Base-by-base conservation (phyloP, 1,140 invertebrate genomes). In the Dolichoris vasculosae region DNA sequence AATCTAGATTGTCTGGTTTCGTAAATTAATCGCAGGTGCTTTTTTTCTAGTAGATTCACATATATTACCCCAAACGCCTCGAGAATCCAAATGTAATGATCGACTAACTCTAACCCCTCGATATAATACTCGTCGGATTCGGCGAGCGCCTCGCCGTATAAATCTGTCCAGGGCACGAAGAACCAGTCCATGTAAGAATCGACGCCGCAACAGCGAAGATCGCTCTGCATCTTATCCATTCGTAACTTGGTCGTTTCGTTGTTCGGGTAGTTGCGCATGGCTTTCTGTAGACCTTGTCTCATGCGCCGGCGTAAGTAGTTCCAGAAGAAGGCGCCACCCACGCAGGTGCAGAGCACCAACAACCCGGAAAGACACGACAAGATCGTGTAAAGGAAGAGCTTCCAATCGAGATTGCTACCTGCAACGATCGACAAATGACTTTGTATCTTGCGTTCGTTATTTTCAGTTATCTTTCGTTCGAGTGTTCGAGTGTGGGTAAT, bases 151-250 rank as follows among this genome's bases (percentile, higher is more conserved):
- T 48, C 40, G 35, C 6, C 0, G 38, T 48, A 0, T 20, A 13
- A 13, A 2, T 59, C 59, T 43, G 55, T n/a, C 88, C 89, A 88
- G 1, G 85, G 85, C 0, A 89, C 76, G 3, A 51, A 75, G 30
- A 88, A 87, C 89, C 89, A 89, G 46, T 89, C 89, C 17, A 69
- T 40, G 76, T 88, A 89, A 13, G 85, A 76, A 0, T 80, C 78
- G 23, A 82, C 73, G 0, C 89, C 89, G 51, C 89, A 89, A 67
- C 89, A 89, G 30, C 81, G 48, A 1, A 89, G 67, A 40, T 88
- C 86, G 0, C 77, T 85, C 40, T 89, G 88, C n/a, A 89, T 26
- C 0, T 69, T 51, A 32, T 89, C 88, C 6, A 89, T 6, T 0
- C 80, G 75, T 0, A 55, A n/a, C 40, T 87, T 89, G 7, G 43